Percentiles rank a stretch among this genome's conserved stretches.
Conservation (phyloP, 2,797 vertebrate genomes). For the Nyctalus aviator region DNA sequence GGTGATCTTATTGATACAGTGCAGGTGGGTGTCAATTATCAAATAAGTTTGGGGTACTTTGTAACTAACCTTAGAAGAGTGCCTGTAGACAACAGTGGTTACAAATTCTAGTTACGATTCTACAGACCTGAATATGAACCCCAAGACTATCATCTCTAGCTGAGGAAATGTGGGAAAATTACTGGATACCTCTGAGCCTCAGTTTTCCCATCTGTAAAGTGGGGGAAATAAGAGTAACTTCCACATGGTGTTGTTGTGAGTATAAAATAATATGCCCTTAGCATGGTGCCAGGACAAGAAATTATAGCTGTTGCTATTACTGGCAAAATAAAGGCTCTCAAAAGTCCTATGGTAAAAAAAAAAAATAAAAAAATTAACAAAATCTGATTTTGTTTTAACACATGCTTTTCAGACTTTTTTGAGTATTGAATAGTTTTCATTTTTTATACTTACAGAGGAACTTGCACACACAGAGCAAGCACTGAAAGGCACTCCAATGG, state of each 20-base stretch:
- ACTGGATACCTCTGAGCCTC: not conserved
- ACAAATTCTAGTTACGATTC: not conserved
- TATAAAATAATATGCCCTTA: not conserved
- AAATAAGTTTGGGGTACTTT: not conserved
- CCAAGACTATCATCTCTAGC: not conserved
- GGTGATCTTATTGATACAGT: not conserved
- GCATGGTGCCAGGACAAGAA: not conserved
- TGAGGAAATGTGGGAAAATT: not conserved
- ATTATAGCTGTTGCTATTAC: not conserved
- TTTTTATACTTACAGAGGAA: not conserved
- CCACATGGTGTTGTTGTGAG: not conserved
- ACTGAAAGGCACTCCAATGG: not conserved
- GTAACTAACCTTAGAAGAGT: not conserved
- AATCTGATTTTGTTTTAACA: not conserved
- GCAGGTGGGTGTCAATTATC: not conserved
- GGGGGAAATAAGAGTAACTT: not conserved
- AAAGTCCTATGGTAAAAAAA: not conserved
- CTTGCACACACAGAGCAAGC: not conserved
- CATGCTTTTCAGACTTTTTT: not conserved
- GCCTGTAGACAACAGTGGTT: not conserved
- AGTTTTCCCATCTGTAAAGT: constrained; percentile 1
- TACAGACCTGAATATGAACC: not conserved
- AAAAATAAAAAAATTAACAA: not conserved
- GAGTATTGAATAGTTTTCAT: not conserved
- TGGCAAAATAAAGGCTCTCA: constrained; percentile 12